Conservation (phyloP, 1,140 invertebrate species). For the Doryteuthis pealeii region DNA sequence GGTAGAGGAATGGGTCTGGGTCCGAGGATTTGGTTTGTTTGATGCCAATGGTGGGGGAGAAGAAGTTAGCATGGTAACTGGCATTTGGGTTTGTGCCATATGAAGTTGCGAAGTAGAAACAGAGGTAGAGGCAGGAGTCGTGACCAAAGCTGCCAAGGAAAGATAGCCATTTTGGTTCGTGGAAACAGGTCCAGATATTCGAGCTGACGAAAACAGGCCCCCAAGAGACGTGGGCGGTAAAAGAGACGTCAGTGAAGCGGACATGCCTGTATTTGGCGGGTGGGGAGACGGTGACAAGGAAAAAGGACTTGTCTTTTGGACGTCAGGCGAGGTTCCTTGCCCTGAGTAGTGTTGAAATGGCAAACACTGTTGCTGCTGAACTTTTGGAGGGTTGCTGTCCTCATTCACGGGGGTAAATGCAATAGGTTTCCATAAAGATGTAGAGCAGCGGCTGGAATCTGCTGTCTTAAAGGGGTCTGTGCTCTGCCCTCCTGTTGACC, state of each 20-base stretch:
- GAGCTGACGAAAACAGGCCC: not conserved
- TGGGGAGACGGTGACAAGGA: not conserved
- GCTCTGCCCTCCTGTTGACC: slow-evolving; percentile 33
- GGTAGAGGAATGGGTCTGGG: not conserved
- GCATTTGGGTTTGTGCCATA: not conserved
- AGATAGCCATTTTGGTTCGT: not conserved
- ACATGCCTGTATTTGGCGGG: not conserved
- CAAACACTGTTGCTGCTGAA: slow-evolving; percentile 1
- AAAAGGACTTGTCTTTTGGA: not conserved
- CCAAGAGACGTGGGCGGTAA: slow-evolving; percentile 27
- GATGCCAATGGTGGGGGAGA: not conserved
- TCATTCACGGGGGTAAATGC: slow-evolving; percentile 29
- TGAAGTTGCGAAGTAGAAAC: not conserved
- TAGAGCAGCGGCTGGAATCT: not conserved
- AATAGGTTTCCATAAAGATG: slow-evolving; percentile 42
- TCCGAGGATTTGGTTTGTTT: not conserved
- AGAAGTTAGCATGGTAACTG: not conserved
- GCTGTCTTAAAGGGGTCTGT: not conserved
- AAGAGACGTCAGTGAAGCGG: slow-evolving; percentile 29
- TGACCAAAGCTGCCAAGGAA: not conserved
- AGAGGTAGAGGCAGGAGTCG: not conserved
- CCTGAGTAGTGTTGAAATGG: not conserved
- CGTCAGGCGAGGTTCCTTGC: not conserved
- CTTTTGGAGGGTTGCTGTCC: not conserved
- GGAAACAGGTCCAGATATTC: not conserved